These are phyloP conservation scores for Antedon mediterranea DNA, from an alignment of 53 echinoderm and acorn worm genomes.

Conservation along the genomic window DNA sequence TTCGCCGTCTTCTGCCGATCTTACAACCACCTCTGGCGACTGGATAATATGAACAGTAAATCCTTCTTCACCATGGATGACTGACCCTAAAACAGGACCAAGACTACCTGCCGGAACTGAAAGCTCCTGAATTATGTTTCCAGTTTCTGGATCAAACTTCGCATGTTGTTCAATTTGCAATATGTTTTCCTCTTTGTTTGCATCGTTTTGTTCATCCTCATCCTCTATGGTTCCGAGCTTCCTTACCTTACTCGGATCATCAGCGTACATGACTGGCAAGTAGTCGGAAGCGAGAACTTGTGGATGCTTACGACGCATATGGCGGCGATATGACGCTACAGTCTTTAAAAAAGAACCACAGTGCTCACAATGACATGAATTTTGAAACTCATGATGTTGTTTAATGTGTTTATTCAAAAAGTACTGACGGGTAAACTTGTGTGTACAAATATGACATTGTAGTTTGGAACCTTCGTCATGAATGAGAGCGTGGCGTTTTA, in stretches of 20 bases:
- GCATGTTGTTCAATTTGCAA: not conserved
- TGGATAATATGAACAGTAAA: not conserved
- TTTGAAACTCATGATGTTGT: not conserved
- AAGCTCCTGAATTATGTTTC: not conserved
- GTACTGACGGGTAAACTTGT: slow-evolving; percentile 15
- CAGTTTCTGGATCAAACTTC: not conserved
- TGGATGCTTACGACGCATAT: slow-evolving; percentile 23
- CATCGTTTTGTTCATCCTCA: not conserved
- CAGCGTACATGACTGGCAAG: not conserved
- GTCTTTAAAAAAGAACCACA: slow-evolving; percentile 17
- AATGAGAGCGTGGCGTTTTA: slow-evolving; percentile 8
- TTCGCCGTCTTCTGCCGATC: not conserved
- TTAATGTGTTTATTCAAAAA: not conserved
- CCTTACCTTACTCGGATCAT: not conserved
- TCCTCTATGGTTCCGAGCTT: not conserved
- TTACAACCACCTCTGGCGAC: not conserved
- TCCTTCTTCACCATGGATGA: not conserved
- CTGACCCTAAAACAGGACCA: not conserved
- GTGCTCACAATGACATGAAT: slow-evolving; percentile 6
- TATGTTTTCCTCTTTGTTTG: not conserved
- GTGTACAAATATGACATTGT: slow-evolving; percentile 14
- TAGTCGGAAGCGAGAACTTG: not conserved
- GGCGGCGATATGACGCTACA: slow-evolving; percentile 6
- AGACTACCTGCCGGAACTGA: not conserved
- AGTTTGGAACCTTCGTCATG: slow-evolving; percentile 10